Evolutionary conservation across 1,140 invertebrate genomes (phyloP).

Genomic region (Prorops nasuta): DNA sequence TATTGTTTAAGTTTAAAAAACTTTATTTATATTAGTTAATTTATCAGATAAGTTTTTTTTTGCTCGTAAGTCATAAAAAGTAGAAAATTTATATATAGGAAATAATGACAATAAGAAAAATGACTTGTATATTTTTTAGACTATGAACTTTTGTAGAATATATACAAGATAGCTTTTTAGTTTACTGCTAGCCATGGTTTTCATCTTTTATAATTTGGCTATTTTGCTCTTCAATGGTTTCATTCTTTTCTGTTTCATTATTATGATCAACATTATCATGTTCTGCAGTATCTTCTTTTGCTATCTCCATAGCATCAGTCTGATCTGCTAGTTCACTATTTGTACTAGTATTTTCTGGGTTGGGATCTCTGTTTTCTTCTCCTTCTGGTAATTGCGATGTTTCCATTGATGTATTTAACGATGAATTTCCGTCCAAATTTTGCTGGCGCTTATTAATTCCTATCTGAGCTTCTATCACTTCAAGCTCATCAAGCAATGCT

Average conservation of each 20-base stretch:
- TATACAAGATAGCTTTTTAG: slow-evolving; percentile 36
- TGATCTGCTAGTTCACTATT: slow-evolving; percentile 7
- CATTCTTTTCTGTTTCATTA: slow-evolving; percentile 26
- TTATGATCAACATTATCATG: slow-evolving; percentile 30
- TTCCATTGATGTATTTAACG: slow-evolving; percentile 19
- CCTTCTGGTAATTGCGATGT: slow-evolving; percentile 30
- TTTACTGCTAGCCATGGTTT: slow-evolving; percentile 45
- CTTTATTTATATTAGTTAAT: too few relatives aligned
- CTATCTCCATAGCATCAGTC: slow-evolving; percentile 16
- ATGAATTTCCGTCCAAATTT: slow-evolving; percentile 29
- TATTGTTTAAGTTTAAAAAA: too few relatives aligned
- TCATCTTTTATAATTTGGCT: slow-evolving; percentile 31
- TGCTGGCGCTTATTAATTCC: slow-evolving; percentile 40
- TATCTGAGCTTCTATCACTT: slow-evolving; percentile 45
- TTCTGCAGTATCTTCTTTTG: slow-evolving; percentile 29
- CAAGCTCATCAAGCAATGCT: slow-evolving; percentile 52
- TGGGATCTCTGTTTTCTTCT: slow-evolving; percentile 53
- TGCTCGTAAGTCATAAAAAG: too few relatives aligned
- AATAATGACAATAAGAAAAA: too few relatives aligned
- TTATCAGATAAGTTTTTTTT: too few relatives aligned
- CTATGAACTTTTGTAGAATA: too few relatives aligned
- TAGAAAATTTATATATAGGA: too few relatives aligned
- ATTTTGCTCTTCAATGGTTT: slow-evolving; percentile 26
- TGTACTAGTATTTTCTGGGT: slow-evolving; percentile 51
- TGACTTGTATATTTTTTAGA: too few relatives aligned